These are phyloP conservation scores for Anableps anableps DNA, from an alignment of 2,797 vertebrate species.

Conservation along the genomic window DNA sequence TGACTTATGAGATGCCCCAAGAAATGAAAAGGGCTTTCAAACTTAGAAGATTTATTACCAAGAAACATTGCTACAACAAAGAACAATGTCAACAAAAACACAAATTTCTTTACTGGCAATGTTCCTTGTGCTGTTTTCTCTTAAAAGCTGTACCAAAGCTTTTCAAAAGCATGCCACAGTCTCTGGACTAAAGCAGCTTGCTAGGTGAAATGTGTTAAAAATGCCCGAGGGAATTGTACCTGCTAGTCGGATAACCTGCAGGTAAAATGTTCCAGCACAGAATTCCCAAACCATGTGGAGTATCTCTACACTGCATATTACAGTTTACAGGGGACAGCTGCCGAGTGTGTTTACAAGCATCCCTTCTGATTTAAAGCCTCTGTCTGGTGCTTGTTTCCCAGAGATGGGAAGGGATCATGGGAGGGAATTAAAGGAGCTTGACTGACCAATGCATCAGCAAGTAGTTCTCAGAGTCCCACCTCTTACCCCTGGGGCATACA, in stretches of 20 bases:
- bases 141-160: background rate
- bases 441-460: slow-evolving; percentile 57
- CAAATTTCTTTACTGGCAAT: background rate
- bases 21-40: background rate
- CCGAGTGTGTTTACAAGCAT: slow-evolving; percentile 24
- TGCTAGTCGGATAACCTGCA: slow-evolving; percentile 56
- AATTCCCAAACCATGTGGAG: slow-evolving; percentile 15
- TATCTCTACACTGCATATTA: slow-evolving; percentile 35
- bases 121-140: background rate
- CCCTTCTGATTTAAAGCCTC: slow-evolving; percentile 57
- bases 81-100: background rate
- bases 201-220: slow-evolving; percentile 56
- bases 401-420: slow-evolving; percentile 49
- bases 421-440: slow-evolving; percentile 51
- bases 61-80: background rate
- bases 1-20: background rate
- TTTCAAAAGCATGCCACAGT: background rate
- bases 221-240: slow-evolving; percentile 59
- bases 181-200: slow-evolving; percentile 25
- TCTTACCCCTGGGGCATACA: slow-evolving; percentile 50
- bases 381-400: slow-evolving; percentile 45
- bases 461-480: slow-evolving; percentile 48
- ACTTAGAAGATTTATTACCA: background rate
- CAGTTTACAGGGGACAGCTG: slow-evolving; percentile 19
- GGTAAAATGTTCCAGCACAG: slow-evolving; percentile 48